Conservation (phyloP, 2,113 vertebrate species). For the Dipodomys merriami region DNA sequence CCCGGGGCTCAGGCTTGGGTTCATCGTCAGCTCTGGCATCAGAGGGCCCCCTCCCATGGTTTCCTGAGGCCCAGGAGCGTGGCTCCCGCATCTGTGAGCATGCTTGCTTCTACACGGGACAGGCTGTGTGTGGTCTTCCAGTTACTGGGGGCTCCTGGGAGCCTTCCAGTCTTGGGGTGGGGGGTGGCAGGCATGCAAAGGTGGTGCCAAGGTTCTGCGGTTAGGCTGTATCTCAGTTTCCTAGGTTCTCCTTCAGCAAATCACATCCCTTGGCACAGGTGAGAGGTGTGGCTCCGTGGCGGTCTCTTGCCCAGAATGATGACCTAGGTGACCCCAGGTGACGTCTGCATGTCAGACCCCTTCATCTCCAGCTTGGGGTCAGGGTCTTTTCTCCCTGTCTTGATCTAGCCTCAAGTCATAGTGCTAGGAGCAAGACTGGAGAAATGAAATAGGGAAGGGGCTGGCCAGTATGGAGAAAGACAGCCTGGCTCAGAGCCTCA, state of each 20-base stretch:
- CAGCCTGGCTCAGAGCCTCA: not conserved
- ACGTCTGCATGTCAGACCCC: not conserved
- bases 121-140: fast-evolving
- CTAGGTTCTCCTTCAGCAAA: not conserved
- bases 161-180: not conserved
- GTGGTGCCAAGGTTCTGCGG: not conserved
- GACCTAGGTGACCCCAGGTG: not conserved
- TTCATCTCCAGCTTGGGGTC: not conserved
- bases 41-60: fast-evolving
- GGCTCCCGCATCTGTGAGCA: not conserved
- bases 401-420: not conserved
- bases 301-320: no score
- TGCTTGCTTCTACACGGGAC: fast-evolving
- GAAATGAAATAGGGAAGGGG: no score
- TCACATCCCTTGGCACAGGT: not conserved
- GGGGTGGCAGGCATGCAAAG: not conserved
- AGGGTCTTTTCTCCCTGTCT: not conserved
- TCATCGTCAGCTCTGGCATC: no score
- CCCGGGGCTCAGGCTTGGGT: fast-evolving
- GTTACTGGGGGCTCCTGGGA: not conserved
- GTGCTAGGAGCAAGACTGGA: fast-evolving
- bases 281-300: not conserved
- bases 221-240: not conserved
- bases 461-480: not conserved
- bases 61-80: fast-evolving